phyloP scores from a whole-genome alignment of 1,140 invertebrate genomes.

The Drosophila santomea region DNA sequence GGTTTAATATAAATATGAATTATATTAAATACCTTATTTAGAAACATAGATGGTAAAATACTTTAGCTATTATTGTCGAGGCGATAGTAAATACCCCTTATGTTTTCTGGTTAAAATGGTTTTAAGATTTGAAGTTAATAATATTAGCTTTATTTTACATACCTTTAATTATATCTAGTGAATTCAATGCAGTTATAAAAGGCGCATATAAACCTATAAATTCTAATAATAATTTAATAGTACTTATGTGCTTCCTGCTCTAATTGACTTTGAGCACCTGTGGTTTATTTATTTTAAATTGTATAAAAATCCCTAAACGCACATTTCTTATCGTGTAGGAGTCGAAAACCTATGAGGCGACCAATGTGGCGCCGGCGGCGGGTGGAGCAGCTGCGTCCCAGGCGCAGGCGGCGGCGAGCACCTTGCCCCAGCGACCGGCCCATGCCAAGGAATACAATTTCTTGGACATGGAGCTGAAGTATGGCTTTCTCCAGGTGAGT shows the following conservation, averaged over 20 bases:
- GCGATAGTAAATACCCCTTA: too few relatives aligned
- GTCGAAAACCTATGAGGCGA: conserved; percentile 80
- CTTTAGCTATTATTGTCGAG: not conserved
- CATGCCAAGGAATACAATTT: conserved; percentile 93
- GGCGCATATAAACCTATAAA: too few relatives aligned
- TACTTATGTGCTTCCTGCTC: too few relatives aligned
- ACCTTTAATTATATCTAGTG: too few relatives aligned
- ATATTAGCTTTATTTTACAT: not conserved
- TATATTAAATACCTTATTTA: not conserved
- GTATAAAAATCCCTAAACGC: too few relatives aligned
- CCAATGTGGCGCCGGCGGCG: conserved; percentile 48
- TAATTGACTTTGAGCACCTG: too few relatives aligned
- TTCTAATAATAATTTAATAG: too few relatives aligned
- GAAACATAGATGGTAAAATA: not conserved
- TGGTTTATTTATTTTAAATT: too few relatives aligned
- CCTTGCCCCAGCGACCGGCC: conserved; percentile 82
- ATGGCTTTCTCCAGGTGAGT: conserved; percentile 95
- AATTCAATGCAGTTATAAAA: too few relatives aligned
- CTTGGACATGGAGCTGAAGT: conserved; percentile 96
- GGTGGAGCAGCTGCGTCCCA: conserved; percentile 48
- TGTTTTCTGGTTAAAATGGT: too few relatives aligned
- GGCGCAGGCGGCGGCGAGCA: conserved; percentile 59
- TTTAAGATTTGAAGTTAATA: too few relatives aligned
- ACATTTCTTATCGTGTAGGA: conserved; percentile 50
- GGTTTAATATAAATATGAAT: not conserved